Evolutionary conservation across 2,113 vertebrate genomes (phyloP).

Genomic region (Catharus fuscescens): DNA sequence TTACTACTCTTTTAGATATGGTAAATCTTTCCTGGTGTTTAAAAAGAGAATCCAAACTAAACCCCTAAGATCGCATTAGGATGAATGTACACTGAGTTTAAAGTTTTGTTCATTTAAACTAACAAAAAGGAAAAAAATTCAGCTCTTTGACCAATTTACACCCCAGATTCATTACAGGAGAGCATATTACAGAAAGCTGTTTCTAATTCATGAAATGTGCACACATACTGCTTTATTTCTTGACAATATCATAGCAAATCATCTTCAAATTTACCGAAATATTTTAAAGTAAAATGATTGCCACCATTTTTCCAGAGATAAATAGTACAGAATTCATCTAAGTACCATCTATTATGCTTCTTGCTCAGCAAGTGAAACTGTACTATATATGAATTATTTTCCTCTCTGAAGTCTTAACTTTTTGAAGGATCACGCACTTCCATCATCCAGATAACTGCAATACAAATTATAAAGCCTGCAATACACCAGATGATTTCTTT

Average conservation of each 20-base stretch:
- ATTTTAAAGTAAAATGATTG: conserved; percentile 10
- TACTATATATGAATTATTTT: conserved; percentile 24
- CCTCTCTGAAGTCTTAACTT: conserved; percentile 1
- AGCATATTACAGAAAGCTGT: background rate
- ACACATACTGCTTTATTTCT: conserved; percentile 26
- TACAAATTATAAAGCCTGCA: background rate
- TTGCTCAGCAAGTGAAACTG: background rate
- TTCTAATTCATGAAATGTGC: conserved; percentile 5
- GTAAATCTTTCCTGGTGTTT: conserved; percentile 41
- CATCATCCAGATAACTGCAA: background rate
- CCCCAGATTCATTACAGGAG: conserved; percentile 13
- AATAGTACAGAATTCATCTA: background rate
- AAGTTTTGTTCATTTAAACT: background rate
- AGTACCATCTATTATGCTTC: background rate
- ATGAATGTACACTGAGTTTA: background rate
- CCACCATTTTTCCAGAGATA: background rate
- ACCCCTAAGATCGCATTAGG: background rate
- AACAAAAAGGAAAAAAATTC: background rate
- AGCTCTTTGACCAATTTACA: background rate
- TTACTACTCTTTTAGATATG: conserved; percentile 47
- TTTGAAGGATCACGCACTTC: background rate
- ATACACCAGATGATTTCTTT: background rate
- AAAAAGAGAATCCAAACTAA: conserved; percentile 43
- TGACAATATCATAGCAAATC: conserved; percentile 2
- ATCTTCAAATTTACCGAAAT: conserved; percentile 1